phyloP scores from a whole-genome alignment of 2,113 vertebrate species.

The zebrafish (Danio rerio) region GRCz12tu NC_133185.1:36562501-36563000 shows the following conservation, averaged over 20 bases:
- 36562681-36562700: neutral
- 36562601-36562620: too few species aligned
- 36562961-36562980: constrained; percentile 49
- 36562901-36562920: constrained; percentile 25
- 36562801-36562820: constrained; percentile 23
- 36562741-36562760: constrained; percentile 34
- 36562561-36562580: too few species aligned
- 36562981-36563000: constrained; percentile 44
- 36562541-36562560: too few species aligned
- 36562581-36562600: too few species aligned
- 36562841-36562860: neutral
- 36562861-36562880: neutral
- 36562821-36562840: constrained; percentile 1
- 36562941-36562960: constrained; percentile 32
- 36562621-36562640: too few species aligned
- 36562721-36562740: neutral
- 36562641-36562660: too few species aligned
- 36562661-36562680: too few species aligned
- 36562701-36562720: neutral
- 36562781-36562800: neutral
- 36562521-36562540: too few species aligned
- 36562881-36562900: constrained; percentile 15
- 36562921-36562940: constrained; percentile 13
- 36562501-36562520: too few species aligned
- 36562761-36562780: constrained; percentile 35